A percentile compares a stretch with the other conserved stretches of the same genome.
phyloP scores from a whole-genome alignment of 2,113 vertebrate species.

The Mastomys natalensis region DNA sequence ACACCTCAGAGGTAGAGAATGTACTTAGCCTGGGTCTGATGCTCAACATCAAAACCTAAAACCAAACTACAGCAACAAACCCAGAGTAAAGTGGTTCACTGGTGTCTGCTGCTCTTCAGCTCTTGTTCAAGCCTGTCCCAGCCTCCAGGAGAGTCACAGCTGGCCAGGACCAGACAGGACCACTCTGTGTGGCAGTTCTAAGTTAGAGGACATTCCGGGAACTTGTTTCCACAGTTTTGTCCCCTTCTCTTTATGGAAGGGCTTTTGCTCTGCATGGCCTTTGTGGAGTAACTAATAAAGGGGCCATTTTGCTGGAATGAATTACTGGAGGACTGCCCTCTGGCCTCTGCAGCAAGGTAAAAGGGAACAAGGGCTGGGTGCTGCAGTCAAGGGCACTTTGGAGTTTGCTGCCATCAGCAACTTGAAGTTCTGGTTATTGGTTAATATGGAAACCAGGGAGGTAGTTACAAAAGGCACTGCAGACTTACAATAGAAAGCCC shows the following conservation, averaged over 20 bases:
- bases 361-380: background rate
- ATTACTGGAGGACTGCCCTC: constrained; percentile 62
- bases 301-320: constrained; percentile 76
- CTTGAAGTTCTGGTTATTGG: constrained; percentile 4
- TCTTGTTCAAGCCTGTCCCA: too few relatives aligned
- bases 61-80: background rate
- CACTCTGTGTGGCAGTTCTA: constrained; percentile 55
- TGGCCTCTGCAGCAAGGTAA: constrained; percentile 73
- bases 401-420: constrained; percentile 58
- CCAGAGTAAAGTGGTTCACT: background rate
- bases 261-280: constrained; percentile 73
- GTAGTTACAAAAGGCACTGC: background rate
- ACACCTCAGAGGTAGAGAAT: background rate
- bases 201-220: constrained; percentile 64
- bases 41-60: background rate
- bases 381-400: constrained; percentile 62
- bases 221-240: constrained; percentile 56
- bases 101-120: background rate
- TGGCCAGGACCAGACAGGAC: constrained; percentile 12
- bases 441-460: constrained; percentile 1
- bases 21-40: background rate
- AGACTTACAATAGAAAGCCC: background rate
- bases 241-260: constrained; percentile 70
- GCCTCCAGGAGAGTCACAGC: background rate
- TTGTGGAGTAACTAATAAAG: constrained; percentile 72